phyloP scores from a whole-genome alignment of 2,888 invertebrate species.

The Tricholauxania praeusta region DNA sequence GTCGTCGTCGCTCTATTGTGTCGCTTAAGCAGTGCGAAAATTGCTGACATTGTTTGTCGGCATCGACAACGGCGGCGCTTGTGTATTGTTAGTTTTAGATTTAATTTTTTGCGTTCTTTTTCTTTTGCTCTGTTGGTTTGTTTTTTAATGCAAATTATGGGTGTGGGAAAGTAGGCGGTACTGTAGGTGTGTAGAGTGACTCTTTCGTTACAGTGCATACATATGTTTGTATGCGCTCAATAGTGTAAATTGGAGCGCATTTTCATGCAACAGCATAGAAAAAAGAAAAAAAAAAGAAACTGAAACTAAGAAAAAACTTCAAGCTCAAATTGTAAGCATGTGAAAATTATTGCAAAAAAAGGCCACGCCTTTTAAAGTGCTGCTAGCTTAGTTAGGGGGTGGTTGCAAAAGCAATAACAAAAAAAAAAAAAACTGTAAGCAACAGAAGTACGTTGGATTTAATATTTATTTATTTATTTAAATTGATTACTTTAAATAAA shows the following conservation, averaged over 20 bases:
- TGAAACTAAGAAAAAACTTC: slow-evolving; percentile 5
- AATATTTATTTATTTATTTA: too few species aligned
- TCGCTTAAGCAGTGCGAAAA: slow-evolving; percentile 40
- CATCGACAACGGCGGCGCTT: slow-evolving; percentile 18
- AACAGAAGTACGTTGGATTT: too few species aligned
- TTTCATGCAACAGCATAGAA: slow-evolving; percentile 22
- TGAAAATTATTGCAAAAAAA: slow-evolving; percentile 16
- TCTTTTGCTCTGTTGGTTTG: neutral
- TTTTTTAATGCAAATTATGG: slow-evolving; percentile 46
- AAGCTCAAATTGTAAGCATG: neutral
- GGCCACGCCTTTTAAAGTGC: slow-evolving; percentile 27
- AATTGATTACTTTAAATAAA: too few species aligned
- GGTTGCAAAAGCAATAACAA: too few species aligned
- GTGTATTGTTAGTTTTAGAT: neutral
- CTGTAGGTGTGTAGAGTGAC: slow-evolving; percentile 45
- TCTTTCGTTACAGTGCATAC: slow-evolving; percentile 1
- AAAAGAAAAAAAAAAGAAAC: neutral
- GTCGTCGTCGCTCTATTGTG: slow-evolving; percentile 15
- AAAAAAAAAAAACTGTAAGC: too few species aligned
- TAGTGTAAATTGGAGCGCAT: slow-evolving; percentile 35
- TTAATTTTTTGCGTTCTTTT: slow-evolving; percentile 8
- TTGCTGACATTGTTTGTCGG: slow-evolving; percentile 34
- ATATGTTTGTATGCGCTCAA: slow-evolving; percentile 20
- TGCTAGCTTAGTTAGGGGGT: neutral
- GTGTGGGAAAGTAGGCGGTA: slow-evolving; percentile 62